Evolutionary conservation across 2,797 vertebrate genomes (phyloP).

Genomic region (Benthosema pterotum): DNA sequence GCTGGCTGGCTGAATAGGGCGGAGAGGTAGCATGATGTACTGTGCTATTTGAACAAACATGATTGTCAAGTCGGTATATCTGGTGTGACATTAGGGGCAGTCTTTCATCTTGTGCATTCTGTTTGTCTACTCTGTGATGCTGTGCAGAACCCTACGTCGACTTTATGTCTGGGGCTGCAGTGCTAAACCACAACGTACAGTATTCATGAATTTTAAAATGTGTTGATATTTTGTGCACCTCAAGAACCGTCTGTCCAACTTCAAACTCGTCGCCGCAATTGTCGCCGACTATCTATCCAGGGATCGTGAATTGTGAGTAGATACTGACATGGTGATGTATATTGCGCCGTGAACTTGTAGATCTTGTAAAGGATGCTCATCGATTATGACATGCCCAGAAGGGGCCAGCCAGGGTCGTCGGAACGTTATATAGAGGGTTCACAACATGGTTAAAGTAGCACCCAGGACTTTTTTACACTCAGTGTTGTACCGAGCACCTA

Average conservation of each 20-base stretch:
- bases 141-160: not conserved
- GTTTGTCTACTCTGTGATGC: conserved; percentile 13
- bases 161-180: conserved; percentile 6
- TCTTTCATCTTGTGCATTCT: conserved; percentile 21
- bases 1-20: no score
- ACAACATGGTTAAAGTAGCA: not conserved
- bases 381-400: no score
- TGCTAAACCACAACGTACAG: no score
- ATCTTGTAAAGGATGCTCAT: no score
- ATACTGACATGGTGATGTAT: not conserved
- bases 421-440: no score
- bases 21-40: not conserved
- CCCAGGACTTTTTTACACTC: conserved; percentile 12
- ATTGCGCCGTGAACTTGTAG: not conserved
- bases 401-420: no score
- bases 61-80: conserved; percentile 8
- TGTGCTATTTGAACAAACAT: conserved; percentile 16
- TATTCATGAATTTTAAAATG: not conserved
- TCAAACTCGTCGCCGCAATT: no score
- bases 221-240: not conserved
- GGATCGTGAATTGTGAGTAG: not conserved
- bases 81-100: conserved; percentile 6
- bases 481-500: conserved; percentile 22
- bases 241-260: no score
- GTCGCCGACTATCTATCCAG: no score